These are phyloP conservation scores for Scarus forsteni DNA, from an alignment of 2,797 vertebrate species.

Conservation along the genomic window DNA sequence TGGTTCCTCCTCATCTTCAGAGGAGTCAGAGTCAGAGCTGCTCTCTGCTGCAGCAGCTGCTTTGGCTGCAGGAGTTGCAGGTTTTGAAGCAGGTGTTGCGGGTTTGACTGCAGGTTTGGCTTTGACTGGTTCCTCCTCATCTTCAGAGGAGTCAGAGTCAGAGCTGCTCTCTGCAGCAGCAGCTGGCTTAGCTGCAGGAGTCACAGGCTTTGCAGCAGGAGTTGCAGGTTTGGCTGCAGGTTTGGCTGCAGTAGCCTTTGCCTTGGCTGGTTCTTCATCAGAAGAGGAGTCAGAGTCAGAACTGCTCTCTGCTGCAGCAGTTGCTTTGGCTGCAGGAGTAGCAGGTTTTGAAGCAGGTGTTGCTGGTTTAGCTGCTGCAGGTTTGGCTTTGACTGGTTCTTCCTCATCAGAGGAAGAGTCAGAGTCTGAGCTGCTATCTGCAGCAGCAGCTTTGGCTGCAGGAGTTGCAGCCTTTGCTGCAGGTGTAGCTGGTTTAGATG, in stretches of 20 bases:
- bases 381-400: slow-evolving; percentile 48
- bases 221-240: slow-evolving; percentile 29
- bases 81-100: slow-evolving; percentile 33
- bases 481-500: slow-evolving; percentile 3
- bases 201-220: slow-evolving; percentile 17
- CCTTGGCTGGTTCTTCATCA: slow-evolving; percentile 32
- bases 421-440: slow-evolving; percentile 83
- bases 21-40: slow-evolving; percentile 5
- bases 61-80: slow-evolving; percentile 27
- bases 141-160: slow-evolving; percentile 64
- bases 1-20: slow-evolving; percentile 19
- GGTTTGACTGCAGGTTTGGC: slow-evolving; percentile 55
- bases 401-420: slow-evolving; percentile 84
- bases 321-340: slow-evolving; percentile 59
- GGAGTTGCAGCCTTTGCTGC: neutral
- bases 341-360: slow-evolving; percentile 44
- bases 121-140: slow-evolving; percentile 59
- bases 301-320: slow-evolving; percentile 56
- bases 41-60: slow-evolving; percentile 37
- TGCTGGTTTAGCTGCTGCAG: slow-evolving; percentile 51
- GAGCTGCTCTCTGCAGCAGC: slow-evolving; percentile 57
- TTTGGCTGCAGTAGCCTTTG: slow-evolving; percentile 27
- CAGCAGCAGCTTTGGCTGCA: slow-evolving; percentile 40
- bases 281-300: slow-evolving; percentile 56
- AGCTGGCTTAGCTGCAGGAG: slow-evolving; percentile 73